phyloP scores from a whole-genome alignment of 2,113 vertebrate species.

The Nothoprocta pentlandii region DNA sequence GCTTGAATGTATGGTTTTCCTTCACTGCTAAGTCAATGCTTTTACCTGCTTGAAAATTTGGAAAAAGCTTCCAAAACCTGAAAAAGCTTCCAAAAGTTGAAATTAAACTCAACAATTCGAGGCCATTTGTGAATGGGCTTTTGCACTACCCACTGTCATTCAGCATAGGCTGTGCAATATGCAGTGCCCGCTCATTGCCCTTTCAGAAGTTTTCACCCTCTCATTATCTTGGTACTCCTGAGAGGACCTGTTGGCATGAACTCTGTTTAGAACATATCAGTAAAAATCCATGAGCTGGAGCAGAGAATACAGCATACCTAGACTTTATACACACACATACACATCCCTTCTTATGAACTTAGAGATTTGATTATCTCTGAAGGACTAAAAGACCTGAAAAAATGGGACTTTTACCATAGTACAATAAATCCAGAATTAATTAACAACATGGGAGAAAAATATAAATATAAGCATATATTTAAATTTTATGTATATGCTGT shows the following conservation, averaged over 20 bases:
- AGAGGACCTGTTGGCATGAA: not conserved
- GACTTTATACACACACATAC: not conserved
- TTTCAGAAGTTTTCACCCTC: not conserved
- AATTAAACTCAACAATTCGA: not conserved
- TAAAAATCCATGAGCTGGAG: not conserved
- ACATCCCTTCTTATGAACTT: not conserved
- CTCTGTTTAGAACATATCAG: fast-evolving
- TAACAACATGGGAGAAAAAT: not conserved
- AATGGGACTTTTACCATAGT: not conserved
- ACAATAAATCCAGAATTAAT: not conserved
- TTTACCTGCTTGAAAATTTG: not conserved
- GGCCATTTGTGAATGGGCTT: not conserved
- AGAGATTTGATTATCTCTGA: not conserved
- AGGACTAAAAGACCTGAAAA: not conserved
- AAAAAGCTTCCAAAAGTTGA: not conserved
- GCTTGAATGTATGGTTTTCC: not conserved
- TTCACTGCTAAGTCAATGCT: not conserved
- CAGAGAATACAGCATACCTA: not conserved
- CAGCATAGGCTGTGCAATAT: not conserved
- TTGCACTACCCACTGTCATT: not conserved
- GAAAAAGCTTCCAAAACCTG: not conserved
- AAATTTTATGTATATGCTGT: not conserved
- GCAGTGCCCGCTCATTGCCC: not conserved
- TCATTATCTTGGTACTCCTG: not conserved
- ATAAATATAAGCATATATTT: not conserved